A percentile compares a stretch with the other conserved stretches of the same genome.
These are phyloP conservation scores for Drosophila bipectinata DNA, from an alignment of 1,140 invertebrate genomes.

Conservation along the genomic window DNA sequence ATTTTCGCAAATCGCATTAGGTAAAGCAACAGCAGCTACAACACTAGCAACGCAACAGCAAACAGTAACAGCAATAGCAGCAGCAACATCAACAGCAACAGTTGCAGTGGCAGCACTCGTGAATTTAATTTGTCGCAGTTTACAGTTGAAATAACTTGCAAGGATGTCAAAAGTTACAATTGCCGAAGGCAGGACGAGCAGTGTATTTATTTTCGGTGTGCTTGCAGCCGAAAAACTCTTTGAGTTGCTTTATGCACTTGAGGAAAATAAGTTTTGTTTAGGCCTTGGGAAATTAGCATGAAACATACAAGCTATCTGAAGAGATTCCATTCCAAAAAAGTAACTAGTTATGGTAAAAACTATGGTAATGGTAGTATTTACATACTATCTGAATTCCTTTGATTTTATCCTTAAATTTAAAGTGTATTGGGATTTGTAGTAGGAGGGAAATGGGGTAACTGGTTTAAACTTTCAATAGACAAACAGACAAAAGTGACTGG, in stretches of 20 bases:
- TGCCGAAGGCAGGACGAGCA: conserved; percentile 32
- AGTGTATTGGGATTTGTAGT: conserved; percentile 29
- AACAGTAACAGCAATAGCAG: conserved; percentile 4
- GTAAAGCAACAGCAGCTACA: conserved; percentile 30
- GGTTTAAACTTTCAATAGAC: conserved; percentile 78
- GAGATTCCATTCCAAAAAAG: not conserved
- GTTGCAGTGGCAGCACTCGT: conserved; percentile 49
- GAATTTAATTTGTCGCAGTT: conserved; percentile 80
- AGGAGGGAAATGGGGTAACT: conserved; percentile 52
- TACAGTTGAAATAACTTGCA: conserved; percentile 75
- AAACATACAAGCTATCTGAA: too few relatives aligned
- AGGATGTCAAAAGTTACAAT: conserved; percentile 51
- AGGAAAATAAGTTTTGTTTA: not conserved
- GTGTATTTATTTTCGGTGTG: conserved; percentile 46
- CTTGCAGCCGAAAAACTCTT: conserved; percentile 20
- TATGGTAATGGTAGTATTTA: too few relatives aligned
- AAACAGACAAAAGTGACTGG: conserved; percentile 73
- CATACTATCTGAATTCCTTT: too few relatives aligned
- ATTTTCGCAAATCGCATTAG: conserved; percentile 74
- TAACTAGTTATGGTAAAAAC: not conserved
- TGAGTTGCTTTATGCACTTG: conserved; percentile 6
- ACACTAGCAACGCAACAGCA: too few relatives aligned
- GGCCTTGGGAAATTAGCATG: not conserved
- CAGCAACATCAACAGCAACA: conserved; percentile 43
- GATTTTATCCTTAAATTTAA: not conserved